A percentile compares a stretch with the other conserved stretches of the same genome.
These are phyloP conservation scores for Pocillopora grandis DNA, from an alignment of 92 coral and sea anemone genomes.

Conservation along the genomic window DNA sequence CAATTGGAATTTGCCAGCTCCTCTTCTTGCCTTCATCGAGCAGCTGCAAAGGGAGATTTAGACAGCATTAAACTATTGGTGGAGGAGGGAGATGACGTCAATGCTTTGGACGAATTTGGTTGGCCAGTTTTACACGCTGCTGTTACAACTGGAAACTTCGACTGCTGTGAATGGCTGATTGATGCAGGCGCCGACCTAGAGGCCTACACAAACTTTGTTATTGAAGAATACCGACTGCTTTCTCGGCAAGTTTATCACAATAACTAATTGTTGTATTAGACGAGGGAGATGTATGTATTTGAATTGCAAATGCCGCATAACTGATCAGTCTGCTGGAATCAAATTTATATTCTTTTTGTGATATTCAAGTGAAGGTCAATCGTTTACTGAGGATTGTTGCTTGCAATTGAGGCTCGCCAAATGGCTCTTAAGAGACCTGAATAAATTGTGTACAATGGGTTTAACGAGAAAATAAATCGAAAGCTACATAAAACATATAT, in stretches of 20 bases:
- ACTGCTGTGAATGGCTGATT: slow-evolving; percentile 52
- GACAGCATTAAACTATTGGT: slow-evolving; percentile 35
- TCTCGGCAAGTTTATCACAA: slow-evolving; percentile 17
- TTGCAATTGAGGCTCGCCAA: too few relatives aligned
- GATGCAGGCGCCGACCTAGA: slow-evolving; percentile 68
- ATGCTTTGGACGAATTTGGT: slow-evolving; percentile 59
- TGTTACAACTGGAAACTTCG: slow-evolving; percentile 50
- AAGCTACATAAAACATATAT: too few relatives aligned
- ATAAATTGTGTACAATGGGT: too few relatives aligned
- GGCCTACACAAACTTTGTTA: slow-evolving; percentile 53
- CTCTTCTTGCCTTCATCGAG: slow-evolving; percentile 57
- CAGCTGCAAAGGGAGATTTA: slow-evolving; percentile 54
- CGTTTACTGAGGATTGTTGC: too few relatives aligned
- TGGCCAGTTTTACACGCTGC: slow-evolving; percentile 68
- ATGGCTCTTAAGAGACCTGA: too few relatives aligned
- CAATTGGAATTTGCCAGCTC: slow-evolving; percentile 29
- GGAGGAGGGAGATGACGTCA: slow-evolving; percentile 58
- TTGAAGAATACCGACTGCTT: slow-evolving; percentile 43
- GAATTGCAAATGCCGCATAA: too few relatives aligned
- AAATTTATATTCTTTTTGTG: too few relatives aligned
- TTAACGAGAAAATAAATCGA: too few relatives aligned
- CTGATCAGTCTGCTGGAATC: too few relatives aligned
- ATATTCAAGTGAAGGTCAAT: too few relatives aligned
- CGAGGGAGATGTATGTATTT: background rate
- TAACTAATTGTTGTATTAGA: background rate